phyloP scores from a whole-genome alignment of 2,888 invertebrate genomes.

The Gortyna flavago region DNA sequence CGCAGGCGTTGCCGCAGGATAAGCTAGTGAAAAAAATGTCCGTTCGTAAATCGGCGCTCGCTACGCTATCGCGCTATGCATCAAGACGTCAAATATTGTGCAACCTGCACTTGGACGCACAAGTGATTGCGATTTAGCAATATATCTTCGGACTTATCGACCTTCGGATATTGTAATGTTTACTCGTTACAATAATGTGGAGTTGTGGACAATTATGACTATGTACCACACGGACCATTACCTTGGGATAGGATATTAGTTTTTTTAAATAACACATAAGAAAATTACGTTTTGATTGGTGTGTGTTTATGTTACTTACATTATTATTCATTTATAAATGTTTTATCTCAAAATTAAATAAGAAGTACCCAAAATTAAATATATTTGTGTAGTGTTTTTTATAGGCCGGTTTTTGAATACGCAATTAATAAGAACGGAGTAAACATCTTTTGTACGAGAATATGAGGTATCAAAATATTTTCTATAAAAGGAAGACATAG shows the following conservation, averaged over 20 bases:
- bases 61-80: conserved; percentile 53
- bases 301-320: neutral
- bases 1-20: neutral
- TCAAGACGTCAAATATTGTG: conserved; percentile 61
- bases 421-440: neutral
- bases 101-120: conserved; percentile 69
- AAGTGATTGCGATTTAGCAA: conserved; percentile 79
- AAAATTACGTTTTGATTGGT: neutral
- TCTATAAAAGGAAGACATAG: neutral
- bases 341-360: neutral
- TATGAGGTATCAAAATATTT: neutral
- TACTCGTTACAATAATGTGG: conserved; percentile 61
- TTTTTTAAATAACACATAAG: conserved; percentile 5
- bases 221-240: conserved; percentile 13
- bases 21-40: conserved; percentile 21
- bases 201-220: conserved; percentile 54
- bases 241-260: conserved; percentile 27
- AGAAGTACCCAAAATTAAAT: neutral
- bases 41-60: conserved; percentile 41
- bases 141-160: conserved; percentile 73
- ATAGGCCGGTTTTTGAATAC: neutral
- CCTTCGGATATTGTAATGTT: conserved; percentile 71
- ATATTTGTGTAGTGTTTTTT: neutral
- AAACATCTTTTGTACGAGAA: neutral
- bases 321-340: neutral